Evolutionary conservation across 2,797 vertebrate species (phyloP).

Genomic region (Rhinichthys osculus): DNA sequence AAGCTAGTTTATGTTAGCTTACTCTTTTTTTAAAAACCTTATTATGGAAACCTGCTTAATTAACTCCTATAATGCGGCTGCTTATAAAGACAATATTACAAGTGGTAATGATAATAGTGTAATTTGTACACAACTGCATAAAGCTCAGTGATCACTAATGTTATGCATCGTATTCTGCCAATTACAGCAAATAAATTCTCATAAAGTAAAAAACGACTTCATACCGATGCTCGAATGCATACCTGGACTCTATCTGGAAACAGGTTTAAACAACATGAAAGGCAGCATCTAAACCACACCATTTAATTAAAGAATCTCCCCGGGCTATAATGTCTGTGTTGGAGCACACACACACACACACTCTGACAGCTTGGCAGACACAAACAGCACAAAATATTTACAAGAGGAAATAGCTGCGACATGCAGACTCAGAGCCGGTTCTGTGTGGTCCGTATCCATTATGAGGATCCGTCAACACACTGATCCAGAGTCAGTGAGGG

Average conservation of each 20-base stretch:
- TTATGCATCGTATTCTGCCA: conserved; percentile 49
- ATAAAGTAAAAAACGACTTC: conserved; percentile 50
- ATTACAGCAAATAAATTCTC: conserved; percentile 53
- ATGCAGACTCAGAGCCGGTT: conserved; percentile 54
- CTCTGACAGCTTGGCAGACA: conserved; percentile 62
- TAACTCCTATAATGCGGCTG: not conserved
- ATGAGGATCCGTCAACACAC: conserved; percentile 55
- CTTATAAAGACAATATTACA: too few species aligned
- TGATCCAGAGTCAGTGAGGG: conserved; percentile 58
- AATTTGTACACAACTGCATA: not conserved
- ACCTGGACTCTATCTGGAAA: conserved; percentile 63
- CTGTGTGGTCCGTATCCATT: conserved; percentile 71
- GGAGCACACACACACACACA: conserved; percentile 9
- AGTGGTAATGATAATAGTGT: not conserved
- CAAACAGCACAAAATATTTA: conserved; percentile 69
- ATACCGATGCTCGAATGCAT: conserved; percentile 14
- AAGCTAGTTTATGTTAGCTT: not conserved
- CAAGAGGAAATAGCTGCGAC: conserved; percentile 71
- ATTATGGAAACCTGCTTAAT: not conserved
- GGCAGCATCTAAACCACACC: conserved; percentile 56
- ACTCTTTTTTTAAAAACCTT: not conserved
- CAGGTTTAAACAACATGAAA: conserved; percentile 72
- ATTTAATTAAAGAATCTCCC: conserved; percentile 65
- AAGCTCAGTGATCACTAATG: conserved; percentile 19
- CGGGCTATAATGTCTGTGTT: conserved; percentile 50